Evolutionary conservation across 2,888 invertebrate genomes (phyloP).

Genomic region (Amphipoea lucens): DNA sequence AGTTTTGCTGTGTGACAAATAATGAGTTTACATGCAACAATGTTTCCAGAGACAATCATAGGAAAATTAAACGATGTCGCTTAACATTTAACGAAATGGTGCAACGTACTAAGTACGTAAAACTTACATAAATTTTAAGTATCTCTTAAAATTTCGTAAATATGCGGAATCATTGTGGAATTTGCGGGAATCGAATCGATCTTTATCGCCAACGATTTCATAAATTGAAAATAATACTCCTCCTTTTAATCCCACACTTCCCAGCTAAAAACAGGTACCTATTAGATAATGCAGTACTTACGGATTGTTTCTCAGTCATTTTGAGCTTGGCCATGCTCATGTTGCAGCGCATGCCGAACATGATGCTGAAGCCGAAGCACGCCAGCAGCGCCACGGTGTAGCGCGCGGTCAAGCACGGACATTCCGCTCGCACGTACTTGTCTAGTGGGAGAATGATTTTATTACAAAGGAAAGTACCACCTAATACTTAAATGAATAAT

Average conservation of each 20-base stretch:
- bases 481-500: not conserved
- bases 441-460: conserved; percentile 84
- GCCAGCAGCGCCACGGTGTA: conserved; percentile 96
- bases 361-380: conserved; percentile 97
- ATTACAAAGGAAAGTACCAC: not conserved
- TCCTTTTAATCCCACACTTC: not conserved
- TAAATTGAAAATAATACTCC: not conserved
- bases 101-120: not conserved
- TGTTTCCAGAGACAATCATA: not conserved
- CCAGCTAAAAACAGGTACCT: not conserved
- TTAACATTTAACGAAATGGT: not conserved
- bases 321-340: conserved; percentile 99
- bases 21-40: not conserved
- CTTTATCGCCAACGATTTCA: not conserved
- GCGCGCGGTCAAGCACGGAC: conserved; percentile 95
- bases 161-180: not conserved
- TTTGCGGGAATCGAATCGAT: not conserved
- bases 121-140: not conserved
- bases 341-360: conserved; percentile 99
- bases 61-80: not conserved
- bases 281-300: conserved; percentile 67
- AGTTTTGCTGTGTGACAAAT: conserved; percentile 64
- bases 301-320: conserved; percentile 91
- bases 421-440: conserved; percentile 96
- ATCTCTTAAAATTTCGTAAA: too few species aligned